These are phyloP conservation scores for Sminthurinus aureus DNA, from an alignment of 2,888 invertebrate genomes.

Conservation along the genomic window DNA sequence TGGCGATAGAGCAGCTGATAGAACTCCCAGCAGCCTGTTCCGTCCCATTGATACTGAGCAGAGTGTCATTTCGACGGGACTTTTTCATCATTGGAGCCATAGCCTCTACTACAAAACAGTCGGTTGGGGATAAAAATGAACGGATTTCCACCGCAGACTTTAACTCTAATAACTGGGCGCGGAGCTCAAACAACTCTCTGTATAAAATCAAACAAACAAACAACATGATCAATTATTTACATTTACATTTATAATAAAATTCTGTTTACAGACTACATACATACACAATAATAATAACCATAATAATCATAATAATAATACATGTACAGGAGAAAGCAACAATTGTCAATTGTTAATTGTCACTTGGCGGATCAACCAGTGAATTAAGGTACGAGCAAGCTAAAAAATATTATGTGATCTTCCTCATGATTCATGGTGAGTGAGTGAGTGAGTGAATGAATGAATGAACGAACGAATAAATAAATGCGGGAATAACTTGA, in stretches of 20 bases:
- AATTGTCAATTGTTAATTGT: too few relatives aligned
- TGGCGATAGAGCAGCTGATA: slow-evolving; percentile 58
- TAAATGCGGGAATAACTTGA: too few relatives aligned
- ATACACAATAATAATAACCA: background rate
- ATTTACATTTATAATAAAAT: too few relatives aligned
- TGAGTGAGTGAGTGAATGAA: too few relatives aligned
- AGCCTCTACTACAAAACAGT: slow-evolving; percentile 52
- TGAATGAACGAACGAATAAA: too few relatives aligned
- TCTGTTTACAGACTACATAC: background rate
- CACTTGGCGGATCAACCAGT: too few relatives aligned
- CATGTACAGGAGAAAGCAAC: too few relatives aligned
- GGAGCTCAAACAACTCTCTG: slow-evolving; percentile 59
- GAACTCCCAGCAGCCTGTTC: slow-evolving; percentile 51
- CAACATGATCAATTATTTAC: background rate
- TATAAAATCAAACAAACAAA: background rate
- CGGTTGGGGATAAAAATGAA: slow-evolving; percentile 52
- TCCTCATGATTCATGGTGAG: too few relatives aligned
- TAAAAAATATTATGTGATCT: too few relatives aligned
- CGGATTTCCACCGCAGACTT: slow-evolving; percentile 58
- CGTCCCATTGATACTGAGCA: slow-evolving; percentile 57
- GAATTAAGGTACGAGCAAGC: too few relatives aligned
- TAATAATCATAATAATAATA: too few relatives aligned
- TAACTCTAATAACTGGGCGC: slow-evolving; percentile 57
- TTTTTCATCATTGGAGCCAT: slow-evolving; percentile 49
- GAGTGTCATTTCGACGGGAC: slow-evolving; percentile 55